These are phyloP conservation scores for Knipowitschia caucasica DNA, from an alignment of 2,797 vertebrate species.

Conservation along the genomic window DNA sequence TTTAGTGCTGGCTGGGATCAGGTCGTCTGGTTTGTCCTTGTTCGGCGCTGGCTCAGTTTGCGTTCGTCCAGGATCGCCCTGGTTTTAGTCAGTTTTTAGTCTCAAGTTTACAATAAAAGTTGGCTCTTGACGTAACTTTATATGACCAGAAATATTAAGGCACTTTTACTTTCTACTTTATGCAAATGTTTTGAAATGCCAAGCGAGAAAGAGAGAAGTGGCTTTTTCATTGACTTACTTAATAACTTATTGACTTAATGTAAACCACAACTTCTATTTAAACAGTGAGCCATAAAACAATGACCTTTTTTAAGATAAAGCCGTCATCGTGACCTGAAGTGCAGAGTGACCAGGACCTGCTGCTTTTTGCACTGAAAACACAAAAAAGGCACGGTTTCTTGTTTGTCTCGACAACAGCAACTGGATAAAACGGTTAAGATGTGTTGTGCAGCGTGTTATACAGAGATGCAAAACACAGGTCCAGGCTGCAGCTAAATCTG, in stretches of 20 bases:
- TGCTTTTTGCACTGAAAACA: too few relatives aligned
- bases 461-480: too few relatives aligned
- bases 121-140: not conserved
- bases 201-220: not conserved
- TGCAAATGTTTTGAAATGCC: not conserved
- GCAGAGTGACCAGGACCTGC: not conserved
- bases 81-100: not conserved
- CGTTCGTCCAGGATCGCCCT: too few relatives aligned
- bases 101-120: not conserved
- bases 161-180: slow-evolving; percentile 12
- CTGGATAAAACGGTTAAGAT: too few relatives aligned
- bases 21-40: too few relatives aligned
- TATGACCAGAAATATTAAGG: slow-evolving; percentile 1
- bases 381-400: too few relatives aligned
- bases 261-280: slow-evolving; percentile 37
- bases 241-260: slow-evolving; percentile 29
- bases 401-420: too few relatives aligned
- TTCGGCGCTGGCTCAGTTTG: too few relatives aligned
- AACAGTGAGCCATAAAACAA: slow-evolving; percentile 16
- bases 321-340: not conserved
- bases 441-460: too few relatives aligned
- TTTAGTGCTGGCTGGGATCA: too few relatives aligned
- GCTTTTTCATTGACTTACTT: too few relatives aligned
- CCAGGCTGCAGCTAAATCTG: too few relatives aligned
- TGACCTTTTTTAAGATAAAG: slow-evolving; percentile 6